Evolutionary conservation across 2,888 invertebrate genomes (phyloP), one percentile per base, ranked within the genome.

Genomic region (Tetropium fuscum): DNA sequence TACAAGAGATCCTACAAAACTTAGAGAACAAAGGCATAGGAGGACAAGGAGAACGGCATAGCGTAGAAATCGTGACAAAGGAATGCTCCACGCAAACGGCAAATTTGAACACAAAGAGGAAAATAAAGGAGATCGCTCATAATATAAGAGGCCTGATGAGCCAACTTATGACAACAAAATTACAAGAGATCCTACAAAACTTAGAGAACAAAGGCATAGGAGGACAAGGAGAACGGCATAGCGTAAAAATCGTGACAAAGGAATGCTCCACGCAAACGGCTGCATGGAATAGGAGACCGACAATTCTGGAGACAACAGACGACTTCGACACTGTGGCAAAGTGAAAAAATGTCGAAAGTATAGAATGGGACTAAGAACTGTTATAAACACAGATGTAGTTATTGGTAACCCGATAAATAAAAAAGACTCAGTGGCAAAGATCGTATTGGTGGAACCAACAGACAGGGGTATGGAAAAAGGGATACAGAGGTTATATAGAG

Each of bases 401-500:
- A 22, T 40, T 3, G 53, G 54, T 6, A 45, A 45, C 13, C 56
- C 56, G 0, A 6, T 41, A 2, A 18, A 16, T 5, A n/a, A 25
- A 5, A 18, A 19, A n/a, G 49, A 49, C 16, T 7, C 1, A 4
- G 15, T 32, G 2, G 51, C 49, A 7, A 60, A 60, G 41, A 60
- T 56, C 1, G 41, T 60, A 4, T 4, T 60, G 3, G 45, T 53
- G 6, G 63, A 60, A n/a, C 54, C 56, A 8, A 34, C 20, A 3
- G 63, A 60, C 25, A 27, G 1, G 7, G 32, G 16, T 1, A 57
- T 63, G 63, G 34, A 19, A 0, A 47, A 41, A 3, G 44, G 57
- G 30, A 55, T 56, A 1, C 58, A 62, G 13, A 53, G 22, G 10
- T 20, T 48, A 7, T 60, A 54, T 32, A 60, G 10, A 8, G 57